These are phyloP conservation scores for Habropoda laboriosa DNA, from an alignment of 1,140 invertebrate species.

Conservation along the genomic window DNA sequence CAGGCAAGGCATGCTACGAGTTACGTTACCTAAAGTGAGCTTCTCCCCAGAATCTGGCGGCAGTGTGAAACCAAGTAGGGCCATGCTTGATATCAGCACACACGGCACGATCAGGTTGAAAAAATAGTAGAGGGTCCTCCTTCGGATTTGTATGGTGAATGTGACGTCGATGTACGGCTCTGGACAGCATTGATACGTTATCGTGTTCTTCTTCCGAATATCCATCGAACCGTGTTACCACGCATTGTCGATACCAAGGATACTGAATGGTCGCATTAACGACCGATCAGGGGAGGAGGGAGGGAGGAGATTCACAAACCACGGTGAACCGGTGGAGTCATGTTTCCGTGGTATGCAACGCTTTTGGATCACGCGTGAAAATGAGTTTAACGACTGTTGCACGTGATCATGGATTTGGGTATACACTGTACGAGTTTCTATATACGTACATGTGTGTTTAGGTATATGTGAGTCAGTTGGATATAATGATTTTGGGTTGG, in stretches of 20 bases:
- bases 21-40: slow-evolving; percentile 94
- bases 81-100: slow-evolving; percentile 99
- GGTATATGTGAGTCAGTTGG: no score
- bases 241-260: neutral
- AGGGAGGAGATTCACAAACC: neutral
- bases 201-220: slow-evolving; percentile 88
- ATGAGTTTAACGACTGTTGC: neutral
- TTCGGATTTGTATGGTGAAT: slow-evolving; percentile 97
- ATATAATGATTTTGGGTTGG: no score
- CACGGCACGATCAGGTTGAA: slow-evolving; percentile 99
- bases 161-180: slow-evolving; percentile 98
- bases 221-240: neutral
- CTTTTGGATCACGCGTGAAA: neutral
- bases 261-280: no score
- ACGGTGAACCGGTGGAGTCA: no score
- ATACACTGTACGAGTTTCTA: neutral
- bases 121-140: slow-evolving; percentile 98
- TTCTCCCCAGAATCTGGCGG: slow-evolving; percentile 99
- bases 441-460: no score
- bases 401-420: neutral
- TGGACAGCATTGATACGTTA: slow-evolving; percentile 92
- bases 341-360: neutral
- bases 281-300: no score
- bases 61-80: slow-evolving; percentile 97
- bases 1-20: slow-evolving; percentile 68